A percentile compares a stretch with the other conserved stretches of the same genome.
Evolutionary conservation across 1,140 invertebrate genomes (phyloP).

Genomic region (Telenomus remus): DNA sequence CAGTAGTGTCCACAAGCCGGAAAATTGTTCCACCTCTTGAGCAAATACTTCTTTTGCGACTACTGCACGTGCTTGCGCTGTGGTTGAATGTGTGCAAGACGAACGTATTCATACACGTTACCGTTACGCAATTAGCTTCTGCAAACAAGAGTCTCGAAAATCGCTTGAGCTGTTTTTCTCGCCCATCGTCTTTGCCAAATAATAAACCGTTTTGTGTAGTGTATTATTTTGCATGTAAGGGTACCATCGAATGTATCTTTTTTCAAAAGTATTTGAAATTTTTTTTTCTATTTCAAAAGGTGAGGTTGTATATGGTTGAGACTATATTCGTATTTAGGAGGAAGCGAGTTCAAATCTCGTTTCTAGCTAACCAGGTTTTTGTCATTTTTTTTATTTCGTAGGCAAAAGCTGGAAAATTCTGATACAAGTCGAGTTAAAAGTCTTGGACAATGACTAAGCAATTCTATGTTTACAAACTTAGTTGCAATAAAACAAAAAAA

Average conservation of each 20-base stretch:
- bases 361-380: too few relatives aligned
- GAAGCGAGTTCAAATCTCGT: too few relatives aligned
- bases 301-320: too few relatives aligned
- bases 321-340: too few relatives aligned
- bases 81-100: background rate
- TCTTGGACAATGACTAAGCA: too few relatives aligned
- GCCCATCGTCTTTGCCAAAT: conserved; percentile 31
- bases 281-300: too few relatives aligned
- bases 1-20: conserved; percentile 41
- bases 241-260: background rate
- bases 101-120: conserved; percentile 30
- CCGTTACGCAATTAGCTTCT: conserved; percentile 53
- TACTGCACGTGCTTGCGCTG: conserved; percentile 31
- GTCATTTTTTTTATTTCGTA: too few relatives aligned
- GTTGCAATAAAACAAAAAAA: too few relatives aligned
- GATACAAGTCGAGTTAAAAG: too few relatives aligned
- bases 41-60: conserved; percentile 38
- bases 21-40: conserved; percentile 47
- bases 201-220: background rate
- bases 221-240: conserved; percentile 5
- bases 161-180: conserved; percentile 23
- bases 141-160: conserved; percentile 24
- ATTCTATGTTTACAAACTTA: too few relatives aligned
- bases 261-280: too few relatives aligned
- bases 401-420: too few relatives aligned